A percentile compares a stretch with the other conserved stretches of the same genome.
phyloP scores from a whole-genome alignment of 1,140 invertebrate genomes.

The Papilio xuthus region DNA sequence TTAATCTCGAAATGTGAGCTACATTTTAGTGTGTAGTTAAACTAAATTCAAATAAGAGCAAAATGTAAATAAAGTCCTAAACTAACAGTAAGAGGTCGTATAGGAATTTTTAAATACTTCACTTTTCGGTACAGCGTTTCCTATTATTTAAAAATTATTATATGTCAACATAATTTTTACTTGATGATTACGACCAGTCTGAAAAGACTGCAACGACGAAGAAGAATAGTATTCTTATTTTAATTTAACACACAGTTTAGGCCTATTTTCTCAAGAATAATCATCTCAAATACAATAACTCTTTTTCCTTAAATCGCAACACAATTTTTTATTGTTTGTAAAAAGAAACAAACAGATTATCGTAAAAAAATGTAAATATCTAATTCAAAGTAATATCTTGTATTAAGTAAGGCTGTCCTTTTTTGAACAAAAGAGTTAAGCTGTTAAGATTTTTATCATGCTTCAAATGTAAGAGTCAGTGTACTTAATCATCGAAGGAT shows the following conservation, averaged over 20 bases:
- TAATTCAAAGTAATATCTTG: not conserved
- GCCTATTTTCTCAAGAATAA: not conserved
- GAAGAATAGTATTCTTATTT: not conserved
- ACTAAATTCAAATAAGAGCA: constrained; percentile 52
- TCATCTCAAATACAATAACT: not conserved
- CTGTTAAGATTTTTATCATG: constrained; percentile 9
- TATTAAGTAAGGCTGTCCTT: not conserved
- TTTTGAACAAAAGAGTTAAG: not conserved
- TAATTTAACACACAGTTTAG: not conserved
- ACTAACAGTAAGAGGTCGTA: constrained; percentile 45
- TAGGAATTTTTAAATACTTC: constrained; percentile 36
- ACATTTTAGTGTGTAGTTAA: constrained; percentile 41
- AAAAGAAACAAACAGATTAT: too few species aligned
- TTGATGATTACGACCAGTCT: too few species aligned
- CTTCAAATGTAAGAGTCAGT: constrained; percentile 40
- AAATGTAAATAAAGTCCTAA: constrained; percentile 57
- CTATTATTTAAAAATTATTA: constrained; percentile 7
- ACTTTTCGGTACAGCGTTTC: not conserved
- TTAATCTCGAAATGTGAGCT: constrained; percentile 36
- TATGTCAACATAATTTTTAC: not conserved
- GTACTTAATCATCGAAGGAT: constrained; percentile 57
- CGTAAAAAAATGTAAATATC: too few species aligned
- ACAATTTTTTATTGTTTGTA: too few species aligned
- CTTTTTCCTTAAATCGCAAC: too few species aligned
- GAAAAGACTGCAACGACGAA: too few species aligned